Evolutionary conservation across 2,113 vertebrate genomes (phyloP), one percentile per base, ranked within the genome.

Genomic region (Trochalopteron elliotii): DNA sequence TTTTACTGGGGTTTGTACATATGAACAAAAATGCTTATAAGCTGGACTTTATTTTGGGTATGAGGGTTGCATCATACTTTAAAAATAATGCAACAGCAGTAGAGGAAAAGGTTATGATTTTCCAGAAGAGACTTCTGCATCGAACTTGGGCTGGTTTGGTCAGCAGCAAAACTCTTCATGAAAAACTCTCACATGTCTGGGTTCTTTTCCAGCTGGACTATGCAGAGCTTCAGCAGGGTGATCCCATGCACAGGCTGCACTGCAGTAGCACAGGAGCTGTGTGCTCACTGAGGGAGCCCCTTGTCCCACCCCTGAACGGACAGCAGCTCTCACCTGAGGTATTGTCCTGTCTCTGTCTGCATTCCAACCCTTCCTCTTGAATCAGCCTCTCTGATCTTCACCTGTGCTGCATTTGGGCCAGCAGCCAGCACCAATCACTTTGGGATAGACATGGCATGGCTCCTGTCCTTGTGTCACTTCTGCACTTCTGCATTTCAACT

Each of bases 1-100:
- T 98, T 99, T 97, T 99, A 99, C 96, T 99, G 99, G 99, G 97
- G 98, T 96, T 91, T 99, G 94, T 99, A 99, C 97, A 97, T 98
- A 65, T 99, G 89, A 98, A 95, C 56, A 88, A 50, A 76, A 77
- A 59, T 45, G 52, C 31, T 59, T 33, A 23, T 19, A 85, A 82
- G 9, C n/a, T 42, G 71, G 50, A 44, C 15, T 5, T 82, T 59
- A 33, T 82, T 87, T 90, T 87, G 68, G 7, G 1, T 45, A 37
- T 42, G 72, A 84, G 35, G 24, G 74, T 65, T 71, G 40, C 40
- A 50, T 42, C 1, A 5, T 27, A 24, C 52, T 95, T 81, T 22
- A 63, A 75, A 87, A 76, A 33, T 20, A 89, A 79, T 33, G 52
- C 59, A 70, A 52, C 50, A 55, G 45, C 68, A 87, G 59, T 31